Base-by-base conservation (phyloP, 2,888 invertebrate genomes). In the Polia nebulosa region DNA sequence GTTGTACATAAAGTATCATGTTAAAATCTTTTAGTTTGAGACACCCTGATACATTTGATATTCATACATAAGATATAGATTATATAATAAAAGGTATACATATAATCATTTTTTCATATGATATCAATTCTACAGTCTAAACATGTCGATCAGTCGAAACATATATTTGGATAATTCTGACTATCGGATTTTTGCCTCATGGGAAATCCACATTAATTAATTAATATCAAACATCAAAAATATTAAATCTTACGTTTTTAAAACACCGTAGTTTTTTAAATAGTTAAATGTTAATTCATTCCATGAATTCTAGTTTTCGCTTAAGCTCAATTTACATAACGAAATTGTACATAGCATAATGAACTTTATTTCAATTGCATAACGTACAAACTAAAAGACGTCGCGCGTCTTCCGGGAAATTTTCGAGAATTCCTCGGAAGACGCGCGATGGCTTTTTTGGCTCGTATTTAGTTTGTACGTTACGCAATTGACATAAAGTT, bases 21-120 rank as follows among this genome's bases (percentile, higher is more conserved):
- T 34, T 29, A 57, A 69, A 56, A 27, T n/a, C 3, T 45, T 69
- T 51, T 29, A 11, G 11, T 57, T 53, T 13, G 22, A 44, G 15
- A 51, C 17, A 55, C 49, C 36, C 49, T 68, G 55, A 39, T 39
- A 17, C 32, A 76, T 11, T 41, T 17, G 15, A 34, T 66, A 15
- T 34, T 27, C n/a, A 41, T 71, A 34, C 8, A 45, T 70, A 20
- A 8, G 25, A 34, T 34, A 25, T 17, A 0, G 13, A 47, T 25
- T 25, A n/a, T 1, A 64, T 34, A 17, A 20, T 27, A 27, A n/a
- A 4, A 34, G n/a, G 9, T 2, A 29, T 17, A 13, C 4, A 29
- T 61, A 29, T 6, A 20, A 20, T 22, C 17, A 3, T 25, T 20
- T 32, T 45, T 22, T 9, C 9, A 32, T 1, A 20, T 6, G 0